Evolutionary conservation across 2,888 invertebrate genomes (phyloP), one percentile per base, ranked within the genome.

Genomic region (Byasa hedistus): DNA sequence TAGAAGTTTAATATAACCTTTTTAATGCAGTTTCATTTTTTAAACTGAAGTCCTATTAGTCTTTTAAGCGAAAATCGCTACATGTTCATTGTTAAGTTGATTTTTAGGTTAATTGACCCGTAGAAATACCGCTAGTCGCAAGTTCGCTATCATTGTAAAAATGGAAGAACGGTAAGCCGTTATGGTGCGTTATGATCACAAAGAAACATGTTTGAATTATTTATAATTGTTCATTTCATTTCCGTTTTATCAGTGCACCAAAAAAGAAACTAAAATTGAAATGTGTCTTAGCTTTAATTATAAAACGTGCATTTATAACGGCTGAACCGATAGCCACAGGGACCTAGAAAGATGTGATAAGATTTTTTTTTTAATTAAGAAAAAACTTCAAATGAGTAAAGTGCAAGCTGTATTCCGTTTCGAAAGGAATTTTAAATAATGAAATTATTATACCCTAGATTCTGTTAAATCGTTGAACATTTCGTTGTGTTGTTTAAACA

Each of bases 71-170:
- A 51, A 60, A 63, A 60, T 60, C 56, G 48, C 63, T 60, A 60
- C 60, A 63, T 60, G 63, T 64, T 60, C 57, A 60, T 64, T 67
- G 67, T 67, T 55, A 57, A 56, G 67, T 60, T 56, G 56, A 67
- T 64, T 66, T 67, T 63, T 67, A 60, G 67, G 67, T 67, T 67
- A 67, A 67, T 67, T 67, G 67, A 67, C 64, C 67, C 67, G 60
- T 60, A 52, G 67, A 55, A 48, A 57, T 64, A 67, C 67, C 67
- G 67, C 67, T 67, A 67, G 59, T 55, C 66, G 66, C 59, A 63
- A 64, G 60, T 67, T 61, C 52, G 52, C 65, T 67, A 67, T 66
- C 62, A 66, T 56, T 57, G 63, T 67, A 60, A 57, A 62, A 66
- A 66, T 61, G 60, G 63, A 44, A 48, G 63, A 67, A 67, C 67